Evolutionary conservation across 2,113 vertebrate species (phyloP).

Genomic region (Hyperopisus bebe): DNA sequence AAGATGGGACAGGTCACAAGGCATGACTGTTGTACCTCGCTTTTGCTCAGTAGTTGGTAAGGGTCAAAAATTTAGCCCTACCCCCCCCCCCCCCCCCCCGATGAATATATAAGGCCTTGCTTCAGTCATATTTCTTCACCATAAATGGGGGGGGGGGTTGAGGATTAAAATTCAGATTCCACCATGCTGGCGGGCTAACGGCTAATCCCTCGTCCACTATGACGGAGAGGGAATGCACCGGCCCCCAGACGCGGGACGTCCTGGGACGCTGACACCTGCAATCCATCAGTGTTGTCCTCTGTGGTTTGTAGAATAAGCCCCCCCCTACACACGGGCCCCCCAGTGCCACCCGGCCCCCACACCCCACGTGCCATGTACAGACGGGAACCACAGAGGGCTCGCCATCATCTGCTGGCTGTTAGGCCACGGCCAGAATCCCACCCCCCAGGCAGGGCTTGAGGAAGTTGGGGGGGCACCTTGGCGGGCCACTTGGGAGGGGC

Average conservation of each 20-base stretch:
- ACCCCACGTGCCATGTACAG: conserved; percentile 35
- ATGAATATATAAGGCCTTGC: neutral
- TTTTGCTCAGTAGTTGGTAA: conserved; percentile 17
- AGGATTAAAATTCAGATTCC: conserved; percentile 9
- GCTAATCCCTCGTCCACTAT: neutral
- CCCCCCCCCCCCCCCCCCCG: neutral
- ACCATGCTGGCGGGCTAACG: neutral
- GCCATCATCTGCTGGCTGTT: conserved; percentile 52
- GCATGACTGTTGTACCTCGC: conserved; percentile 55
- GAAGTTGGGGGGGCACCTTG: neutral
- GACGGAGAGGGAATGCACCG: conserved; percentile 3
- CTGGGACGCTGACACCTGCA: conserved; percentile 36
- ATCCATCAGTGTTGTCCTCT: conserved; percentile 28
- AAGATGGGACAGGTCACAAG: conserved; percentile 24
- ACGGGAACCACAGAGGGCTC: conserved; percentile 9
- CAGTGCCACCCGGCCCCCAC: conserved; percentile 28
- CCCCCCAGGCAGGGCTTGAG: conserved; percentile 11
- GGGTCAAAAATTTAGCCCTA: neutral
- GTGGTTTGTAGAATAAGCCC: conserved; percentile 38
- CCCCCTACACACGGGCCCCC: conserved; percentile 35
- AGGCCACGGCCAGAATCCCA: conserved; percentile 31
- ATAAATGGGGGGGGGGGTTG: neutral
- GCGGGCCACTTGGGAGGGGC: neutral
- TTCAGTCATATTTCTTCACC: conserved; percentile 13
- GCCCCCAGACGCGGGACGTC: conserved; percentile 11